Percentiles rank a stretch among this genome's conserved stretches.
Conservation (phyloP, 2,797 vertebrate species). For the Cuniculus paca region DNA sequence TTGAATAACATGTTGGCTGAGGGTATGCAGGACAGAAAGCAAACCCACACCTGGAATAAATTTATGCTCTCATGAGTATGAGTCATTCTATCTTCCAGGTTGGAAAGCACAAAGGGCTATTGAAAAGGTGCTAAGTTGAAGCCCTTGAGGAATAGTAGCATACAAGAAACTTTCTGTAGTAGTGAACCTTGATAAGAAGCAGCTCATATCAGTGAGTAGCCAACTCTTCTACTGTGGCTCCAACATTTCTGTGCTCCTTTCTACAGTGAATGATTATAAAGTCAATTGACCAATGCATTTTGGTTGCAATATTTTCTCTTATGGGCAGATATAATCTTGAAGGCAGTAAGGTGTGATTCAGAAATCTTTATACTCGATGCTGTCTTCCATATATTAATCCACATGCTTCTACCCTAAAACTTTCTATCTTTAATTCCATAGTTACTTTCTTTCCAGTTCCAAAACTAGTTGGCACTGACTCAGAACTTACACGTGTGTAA, state of each 20-base stretch:
- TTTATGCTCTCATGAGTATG: not conserved
- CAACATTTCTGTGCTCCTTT: not conserved
- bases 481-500: not conserved
- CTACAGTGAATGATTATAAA: not conserved
- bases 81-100: not conserved
- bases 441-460: not conserved
- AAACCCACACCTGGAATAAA: not conserved
- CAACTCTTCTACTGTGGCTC: rapidly evolving
- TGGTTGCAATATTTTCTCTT: not conserved
- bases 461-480: not conserved
- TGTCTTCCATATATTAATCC: not conserved
- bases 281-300: not conserved
- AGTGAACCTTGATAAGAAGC: not conserved
- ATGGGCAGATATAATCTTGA: not conserved
- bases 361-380: not conserved
- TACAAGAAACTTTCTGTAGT: not conserved
- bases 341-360: not conserved
- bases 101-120: not conserved
- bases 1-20: not conserved
- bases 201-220: not conserved
- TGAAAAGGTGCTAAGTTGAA: not conserved
- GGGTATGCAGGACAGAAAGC: not conserved
- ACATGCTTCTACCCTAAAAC: not conserved
- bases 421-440: not conserved
- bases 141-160: not conserved